Conservation (phyloP, 2,888 invertebrate species). For the Colostygia pectinataria region DNA sequence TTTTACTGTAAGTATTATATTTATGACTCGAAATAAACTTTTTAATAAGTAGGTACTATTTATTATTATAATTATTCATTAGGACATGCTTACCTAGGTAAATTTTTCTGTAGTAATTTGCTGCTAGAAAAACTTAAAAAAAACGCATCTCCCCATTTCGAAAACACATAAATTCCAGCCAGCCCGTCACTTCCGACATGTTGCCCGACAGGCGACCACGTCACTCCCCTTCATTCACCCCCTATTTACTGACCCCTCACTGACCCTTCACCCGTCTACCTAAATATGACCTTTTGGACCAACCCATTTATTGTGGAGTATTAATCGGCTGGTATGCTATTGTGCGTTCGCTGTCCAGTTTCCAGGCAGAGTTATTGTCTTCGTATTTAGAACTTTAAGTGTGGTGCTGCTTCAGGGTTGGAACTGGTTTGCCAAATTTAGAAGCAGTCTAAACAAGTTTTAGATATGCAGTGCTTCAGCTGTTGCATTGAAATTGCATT, state of each 20-base stretch:
- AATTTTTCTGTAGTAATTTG: too few species aligned
- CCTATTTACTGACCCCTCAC: conserved; percentile 75
- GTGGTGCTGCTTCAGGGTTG: conserved; percentile 52
- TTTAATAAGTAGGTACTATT: too few species aligned
- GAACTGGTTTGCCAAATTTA: conserved; percentile 54
- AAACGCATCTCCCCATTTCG: conserved; percentile 41
- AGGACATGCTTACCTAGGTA: too few species aligned
- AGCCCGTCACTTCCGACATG: conserved; percentile 64
- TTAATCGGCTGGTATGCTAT: conserved; percentile 77
- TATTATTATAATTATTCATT: too few species aligned
- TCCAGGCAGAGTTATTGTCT: conserved; percentile 61
- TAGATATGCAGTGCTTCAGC: conserved; percentile 31
- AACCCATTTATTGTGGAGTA: conserved; percentile 65
- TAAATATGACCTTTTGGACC: conserved; percentile 78
- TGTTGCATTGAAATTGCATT: conserved; percentile 19
- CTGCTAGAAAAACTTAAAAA: conserved; percentile 10
- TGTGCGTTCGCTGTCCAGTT: conserved; percentile 72
- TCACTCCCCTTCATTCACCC: conserved; percentile 71
- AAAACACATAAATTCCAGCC: conserved; percentile 66
- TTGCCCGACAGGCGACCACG: conserved; percentile 66
- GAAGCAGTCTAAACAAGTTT: conserved; percentile 43
- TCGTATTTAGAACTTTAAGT: conserved; percentile 76
- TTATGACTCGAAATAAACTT: too few species aligned
- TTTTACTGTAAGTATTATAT: too few species aligned
- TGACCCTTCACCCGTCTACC: conserved; percentile 79